Evolutionary conservation across 1,140 invertebrate species (phyloP), one percentile per base, ranked within the genome.

Genomic region (Euwallacea fornicatus): DNA sequence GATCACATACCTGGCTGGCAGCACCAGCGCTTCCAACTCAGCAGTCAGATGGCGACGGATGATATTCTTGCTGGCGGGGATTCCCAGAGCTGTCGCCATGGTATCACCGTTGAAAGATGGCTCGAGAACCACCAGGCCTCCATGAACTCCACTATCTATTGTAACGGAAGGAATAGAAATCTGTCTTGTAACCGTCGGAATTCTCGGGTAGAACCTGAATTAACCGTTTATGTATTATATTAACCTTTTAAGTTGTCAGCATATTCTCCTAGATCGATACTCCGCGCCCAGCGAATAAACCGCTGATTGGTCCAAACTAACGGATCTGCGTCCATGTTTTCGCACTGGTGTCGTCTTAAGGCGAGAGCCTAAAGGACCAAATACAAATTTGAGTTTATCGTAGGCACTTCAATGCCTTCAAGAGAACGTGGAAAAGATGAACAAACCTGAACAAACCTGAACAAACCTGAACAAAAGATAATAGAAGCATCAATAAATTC

Each of bases 271-370:
- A 98, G 86, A 84, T 98, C 95, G 79, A 98, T 96, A 80, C 91
- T 93, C 76, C 92, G 87, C 16, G 94, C 92, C 95, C 95, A 98
- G 77, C 92, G 88, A 70, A 97, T 92, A 78, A 97, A 94, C 78
- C 94, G 88, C 77, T 95, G 91, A 85, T 96, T 97, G 71, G 94
- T 97, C 95, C 95, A 98, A 16, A 97, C 94, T 63, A 98, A 83
- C 47, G 94, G 94, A 85, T 98, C 94, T 15, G 90, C 90, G 79
- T 96, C 92, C 50, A 92, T 88, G 76, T 89, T 90, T 79, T 96
- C 94, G 79, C 93, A 94, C 78, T 95, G 92, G 79, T 93, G 89
- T 75, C 95, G 86, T 75, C 95, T 85, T 69, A 97, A 91, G 16
- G 92, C 91, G 65, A 97, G 84, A 53, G 93, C 91, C 93, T 97